A percentile compares a stretch with the other conserved stretches of the same genome.
phyloP scores from a whole-genome alignment of 2,113 vertebrate genomes.

The Xenopus borealis region DNA sequence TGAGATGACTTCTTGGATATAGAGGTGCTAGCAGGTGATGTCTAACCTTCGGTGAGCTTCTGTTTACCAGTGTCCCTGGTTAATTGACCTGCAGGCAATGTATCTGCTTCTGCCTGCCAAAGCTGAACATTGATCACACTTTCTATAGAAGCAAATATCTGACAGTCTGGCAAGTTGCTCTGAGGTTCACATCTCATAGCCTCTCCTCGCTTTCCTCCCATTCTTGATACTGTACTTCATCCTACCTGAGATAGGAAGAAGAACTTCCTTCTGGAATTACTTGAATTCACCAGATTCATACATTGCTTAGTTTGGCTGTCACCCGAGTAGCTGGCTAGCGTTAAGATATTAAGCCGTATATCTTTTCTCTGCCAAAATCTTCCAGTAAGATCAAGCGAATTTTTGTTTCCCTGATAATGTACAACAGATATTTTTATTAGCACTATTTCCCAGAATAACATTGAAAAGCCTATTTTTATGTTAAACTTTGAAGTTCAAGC shows the following conservation, averaged over 20 bases:
- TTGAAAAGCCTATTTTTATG: too few species aligned
- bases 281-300: not conserved
- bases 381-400: slow-evolving; percentile 8
- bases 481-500: not conserved
- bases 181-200: not conserved
- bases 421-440: slow-evolving; percentile 15
- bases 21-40: slow-evolving; percentile 2
- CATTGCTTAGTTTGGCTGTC: slow-evolving; percentile 4
- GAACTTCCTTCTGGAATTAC: not conserved
- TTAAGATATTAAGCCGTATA: not conserved
- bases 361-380: slow-evolving; percentile 10
- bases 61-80: slow-evolving; percentile 27
- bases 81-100: slow-evolving; percentile 27
- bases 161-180: not conserved
- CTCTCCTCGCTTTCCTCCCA: not conserved
- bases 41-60: slow-evolving; percentile 6
- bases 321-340: not conserved
- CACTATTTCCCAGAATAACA: slow-evolving; percentile 4
- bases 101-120: slow-evolving; percentile 14
- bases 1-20: not conserved
- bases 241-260: not conserved
- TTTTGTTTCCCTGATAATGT: slow-evolving; percentile 22
- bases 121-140: slow-evolving; percentile 11
- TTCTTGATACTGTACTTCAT: slow-evolving; percentile 12
- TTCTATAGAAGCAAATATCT: slow-evolving; percentile 18